Evolutionary conservation across 2,888 invertebrate genomes (phyloP), one percentile per base, ranked within the genome.

Genomic region (Tachystola acroxantha): DNA sequence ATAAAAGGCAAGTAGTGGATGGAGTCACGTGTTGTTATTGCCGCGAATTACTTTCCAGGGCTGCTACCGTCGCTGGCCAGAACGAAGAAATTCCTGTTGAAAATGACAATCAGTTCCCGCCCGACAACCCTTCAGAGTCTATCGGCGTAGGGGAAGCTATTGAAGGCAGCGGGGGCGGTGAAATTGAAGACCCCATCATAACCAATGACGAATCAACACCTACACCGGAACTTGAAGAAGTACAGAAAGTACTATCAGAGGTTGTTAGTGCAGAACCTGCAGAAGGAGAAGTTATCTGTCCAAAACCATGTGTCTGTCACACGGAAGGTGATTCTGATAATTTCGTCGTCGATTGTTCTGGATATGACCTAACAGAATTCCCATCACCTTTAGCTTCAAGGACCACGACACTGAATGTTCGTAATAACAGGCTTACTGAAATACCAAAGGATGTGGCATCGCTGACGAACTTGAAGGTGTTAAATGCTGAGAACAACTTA

Each of bases 331-430:
- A 58, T 30, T 46, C 65, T 13, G 53, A 59, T 14, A 55, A 68
- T 32, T 78, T 69, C 27, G 60, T 74, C 2, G 77, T 84, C 3
- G 79, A 88, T 59, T 90, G 90, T 59, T 76, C 87, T 7, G 76
- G 84, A 48, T 75, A 71, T 37, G 75, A 68, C 22, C 63, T 90
- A 36, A 78, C 77, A 10, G 77, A 86, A 52, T 70, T 90, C 34
- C 90, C 90, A 16, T 50, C 67, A 9, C 56, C 69, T 10, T 60
- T 86, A 32, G 76, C 78, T 45, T 41, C 64, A 5, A 73, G 62
- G 45, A 79, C 79, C 7, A 80, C 78, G 1, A 64, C 56, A 29
- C 53, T 87, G 12, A 75, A 79, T 46, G 49, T 87, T 43, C 74
- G 81, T 48, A 77, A 84, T 30, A 87, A 87, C 43, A 71, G 79